Percentiles rank a stretch among this genome's conserved stretches.
Conservation (phyloP, 2,888 invertebrate species). For the Rhodophaea formosa region DNA sequence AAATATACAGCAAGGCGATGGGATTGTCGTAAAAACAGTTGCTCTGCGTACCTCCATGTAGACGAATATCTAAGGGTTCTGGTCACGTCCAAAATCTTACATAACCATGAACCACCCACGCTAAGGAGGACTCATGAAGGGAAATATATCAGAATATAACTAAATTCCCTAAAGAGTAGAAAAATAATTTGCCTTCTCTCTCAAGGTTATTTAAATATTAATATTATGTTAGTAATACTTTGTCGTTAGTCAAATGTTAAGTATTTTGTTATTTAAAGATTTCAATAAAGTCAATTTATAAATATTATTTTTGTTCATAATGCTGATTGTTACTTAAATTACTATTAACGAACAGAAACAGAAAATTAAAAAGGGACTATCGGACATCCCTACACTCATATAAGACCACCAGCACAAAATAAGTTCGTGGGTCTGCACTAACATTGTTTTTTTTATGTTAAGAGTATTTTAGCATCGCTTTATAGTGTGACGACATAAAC, state of each 20-base stretch:
- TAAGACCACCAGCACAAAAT: too few relatives aligned
- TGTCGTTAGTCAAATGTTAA: too few relatives aligned
- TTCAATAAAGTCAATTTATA: not conserved
- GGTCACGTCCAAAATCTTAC: not conserved
- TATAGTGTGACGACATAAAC: conserved; percentile 9
- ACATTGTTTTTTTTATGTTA: not conserved
- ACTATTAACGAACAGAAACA: too few relatives aligned
- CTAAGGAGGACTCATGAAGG: not conserved
- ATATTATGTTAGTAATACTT: too few relatives aligned
- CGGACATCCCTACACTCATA: too few relatives aligned
- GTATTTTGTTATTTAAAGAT: not conserved
- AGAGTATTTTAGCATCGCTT: not conserved
- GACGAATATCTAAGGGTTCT: not conserved
- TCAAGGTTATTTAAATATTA: too few relatives aligned
- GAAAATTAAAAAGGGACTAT: too few relatives aligned
- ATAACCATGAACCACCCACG: not conserved
- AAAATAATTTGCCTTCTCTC: too few relatives aligned
- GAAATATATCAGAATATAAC: conserved; percentile 1
- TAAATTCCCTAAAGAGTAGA: too few relatives aligned
- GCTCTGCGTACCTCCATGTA: not conserved
- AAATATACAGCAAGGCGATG: conserved; percentile 1
- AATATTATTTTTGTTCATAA: too few relatives aligned
- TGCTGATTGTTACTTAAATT: too few relatives aligned
- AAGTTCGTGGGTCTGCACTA: not conserved
- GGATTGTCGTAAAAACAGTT: not conserved